phyloP scores from a whole-genome alignment of 2,797 vertebrate genomes.

The Melanotaenia maccullochi region DNA sequence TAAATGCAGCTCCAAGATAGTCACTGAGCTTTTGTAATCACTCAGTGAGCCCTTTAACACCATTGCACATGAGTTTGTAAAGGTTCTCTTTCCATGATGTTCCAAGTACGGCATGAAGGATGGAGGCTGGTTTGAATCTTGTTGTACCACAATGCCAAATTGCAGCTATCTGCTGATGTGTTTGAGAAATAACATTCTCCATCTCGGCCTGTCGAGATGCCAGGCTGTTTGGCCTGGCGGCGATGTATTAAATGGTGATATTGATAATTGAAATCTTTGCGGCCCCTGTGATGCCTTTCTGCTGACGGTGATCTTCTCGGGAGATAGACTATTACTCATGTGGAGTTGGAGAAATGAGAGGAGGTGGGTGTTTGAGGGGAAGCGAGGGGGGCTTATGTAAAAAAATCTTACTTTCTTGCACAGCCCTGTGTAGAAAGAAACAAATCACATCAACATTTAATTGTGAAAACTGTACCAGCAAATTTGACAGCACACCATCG shows the following conservation, averaged over 20 bases:
- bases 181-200: slow-evolving; percentile 80
- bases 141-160: slow-evolving; percentile 62
- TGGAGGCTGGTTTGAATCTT: slow-evolving; percentile 61
- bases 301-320: slow-evolving; percentile 79
- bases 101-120: slow-evolving; percentile 77
- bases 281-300: slow-evolving; percentile 64
- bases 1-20: slow-evolving; percentile 41
- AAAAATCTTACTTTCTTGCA: slow-evolving; percentile 37
- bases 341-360: slow-evolving; percentile 53
- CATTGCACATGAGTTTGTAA: slow-evolving; percentile 41
- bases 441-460: slow-evolving; percentile 26
- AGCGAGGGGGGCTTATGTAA: slow-evolving; percentile 23
- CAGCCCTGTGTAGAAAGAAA: slow-evolving; percentile 20
- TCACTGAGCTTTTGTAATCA: slow-evolving; percentile 44
- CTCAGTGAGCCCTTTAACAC: slow-evolving; percentile 33
- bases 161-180: slow-evolving; percentile 77
- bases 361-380: neutral
- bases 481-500: slow-evolving; percentile 34
- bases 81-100: slow-evolving; percentile 34
- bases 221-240: slow-evolving; percentile 75
- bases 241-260: slow-evolving; percentile 80
- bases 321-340: slow-evolving; percentile 80
- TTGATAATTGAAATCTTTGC: slow-evolving; percentile 84
- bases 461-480: slow-evolving; percentile 14
- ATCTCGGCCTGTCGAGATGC: slow-evolving; percentile 72